A percentile compares a stretch with the other conserved stretches of the same genome.
Conservation (phyloP, 2,113 vertebrate species). For the Ovis canadensis region DNA sequence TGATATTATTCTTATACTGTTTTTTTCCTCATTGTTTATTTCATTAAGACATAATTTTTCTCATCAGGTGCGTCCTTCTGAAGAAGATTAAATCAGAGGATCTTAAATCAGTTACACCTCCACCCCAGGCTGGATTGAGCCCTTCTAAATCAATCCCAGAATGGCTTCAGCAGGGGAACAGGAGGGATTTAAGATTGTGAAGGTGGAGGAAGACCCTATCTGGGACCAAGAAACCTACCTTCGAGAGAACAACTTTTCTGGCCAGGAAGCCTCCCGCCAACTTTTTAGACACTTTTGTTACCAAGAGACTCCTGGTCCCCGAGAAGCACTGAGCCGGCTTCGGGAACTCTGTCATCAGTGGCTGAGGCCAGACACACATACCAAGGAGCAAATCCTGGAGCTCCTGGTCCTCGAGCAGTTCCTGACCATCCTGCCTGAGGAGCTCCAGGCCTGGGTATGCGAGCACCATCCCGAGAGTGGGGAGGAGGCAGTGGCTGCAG, state of each 20-base stretch:
- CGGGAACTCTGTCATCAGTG: background rate
- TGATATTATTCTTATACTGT: background rate
- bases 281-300: slow-evolving; percentile 44
- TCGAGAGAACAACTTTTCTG: background rate
- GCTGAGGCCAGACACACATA: background rate
- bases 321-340: background rate
- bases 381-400: slow-evolving; percentile 35
- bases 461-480: background rate
- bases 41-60: background rate
- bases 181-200: background rate
- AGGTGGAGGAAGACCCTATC: background rate
- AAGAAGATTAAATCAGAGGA: background rate
- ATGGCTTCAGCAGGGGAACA: background rate
- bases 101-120: background rate
- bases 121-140: background rate
- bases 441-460: background rate
- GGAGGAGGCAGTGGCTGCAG: background rate
- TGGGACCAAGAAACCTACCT: background rate
- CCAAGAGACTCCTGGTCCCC: background rate
- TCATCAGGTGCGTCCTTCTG: background rate
- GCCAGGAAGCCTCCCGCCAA: background rate
- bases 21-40: background rate
- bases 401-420: slow-evolving; percentile 37
- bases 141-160: background rate
- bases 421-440: background rate